A percentile compares a stretch with the other conserved stretches of the same genome.
Evolutionary conservation across 2,113 vertebrate genomes (phyloP).

Genomic region (Silurus asotus): DNA sequence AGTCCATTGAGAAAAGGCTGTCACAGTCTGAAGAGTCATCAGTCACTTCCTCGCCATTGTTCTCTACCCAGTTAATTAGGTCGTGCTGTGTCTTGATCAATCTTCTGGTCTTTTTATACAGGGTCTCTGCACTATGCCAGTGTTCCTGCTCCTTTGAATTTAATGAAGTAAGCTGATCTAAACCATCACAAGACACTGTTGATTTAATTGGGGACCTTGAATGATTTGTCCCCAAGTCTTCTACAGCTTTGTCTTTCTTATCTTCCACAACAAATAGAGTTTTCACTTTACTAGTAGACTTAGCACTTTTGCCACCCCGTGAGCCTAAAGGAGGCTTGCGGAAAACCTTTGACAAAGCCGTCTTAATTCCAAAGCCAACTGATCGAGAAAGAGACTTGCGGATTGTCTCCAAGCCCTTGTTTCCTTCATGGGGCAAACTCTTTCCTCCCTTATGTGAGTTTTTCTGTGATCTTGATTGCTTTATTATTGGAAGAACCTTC

Average conservation of each 20-base stretch:
- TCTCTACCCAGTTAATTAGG: conserved; percentile 61
- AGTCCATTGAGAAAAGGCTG: conserved; percentile 88
- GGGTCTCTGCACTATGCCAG: conserved; percentile 80
- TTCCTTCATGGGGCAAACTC: conserved; percentile 32
- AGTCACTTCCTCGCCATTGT: conserved; percentile 59
- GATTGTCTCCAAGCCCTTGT: conserved; percentile 57
- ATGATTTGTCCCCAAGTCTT: conserved; percentile 55
- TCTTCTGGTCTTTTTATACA: conserved; percentile 64
- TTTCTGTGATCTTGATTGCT: conserved; percentile 44
- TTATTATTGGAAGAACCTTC: conserved; percentile 44
- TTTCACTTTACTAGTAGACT: conserved; percentile 57
- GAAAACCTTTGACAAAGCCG: conserved; percentile 59
- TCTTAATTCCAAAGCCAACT: conserved; percentile 65
- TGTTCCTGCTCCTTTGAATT: conserved; percentile 56
- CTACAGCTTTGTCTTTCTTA: conserved; percentile 57
- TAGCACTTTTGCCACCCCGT: conserved; percentile 60
- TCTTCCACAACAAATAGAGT: conserved; percentile 56
- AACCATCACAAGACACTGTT: conserved; percentile 75
- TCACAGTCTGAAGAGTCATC: conserved; percentile 81
- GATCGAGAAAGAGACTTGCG: conserved; percentile 62
- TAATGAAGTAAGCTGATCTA: conserved; percentile 66
- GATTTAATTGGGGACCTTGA: conserved; percentile 64
- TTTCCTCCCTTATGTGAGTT: conserved; percentile 43
- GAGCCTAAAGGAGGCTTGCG: conserved; percentile 65
- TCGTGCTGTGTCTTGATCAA: conserved; percentile 59